Evolutionary conservation across 2,113 vertebrate genomes (phyloP).

Genomic region (Mugil cephalus): DNA sequence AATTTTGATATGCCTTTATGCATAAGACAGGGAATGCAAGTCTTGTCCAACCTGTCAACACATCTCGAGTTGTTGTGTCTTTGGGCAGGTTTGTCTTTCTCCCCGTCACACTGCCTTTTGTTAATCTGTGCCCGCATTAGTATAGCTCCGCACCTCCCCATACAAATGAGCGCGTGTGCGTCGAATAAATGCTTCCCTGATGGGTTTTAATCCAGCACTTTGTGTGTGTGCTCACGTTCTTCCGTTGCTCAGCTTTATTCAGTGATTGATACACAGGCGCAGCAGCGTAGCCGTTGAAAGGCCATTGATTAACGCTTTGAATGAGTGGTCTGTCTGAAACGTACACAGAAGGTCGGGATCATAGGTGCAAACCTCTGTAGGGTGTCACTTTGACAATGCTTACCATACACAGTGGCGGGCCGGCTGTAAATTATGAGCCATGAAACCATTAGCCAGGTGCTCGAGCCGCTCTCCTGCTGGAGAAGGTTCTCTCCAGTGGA

Average conservation of each 20-base stretch:
- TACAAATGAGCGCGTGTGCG: constrained; percentile 5
- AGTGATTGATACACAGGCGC: constrained; percentile 47
- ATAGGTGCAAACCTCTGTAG: constrained; percentile 47
- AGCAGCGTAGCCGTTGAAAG: constrained; percentile 39
- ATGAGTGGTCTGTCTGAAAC: constrained; percentile 59
- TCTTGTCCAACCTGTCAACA: constrained; percentile 46
- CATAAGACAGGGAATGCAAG: constrained; percentile 27
- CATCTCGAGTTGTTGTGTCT: constrained; percentile 25
- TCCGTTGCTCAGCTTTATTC: constrained; percentile 31
- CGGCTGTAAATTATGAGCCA: constrained; percentile 75
- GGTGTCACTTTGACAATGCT: constrained; percentile 67
- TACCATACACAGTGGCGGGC: constrained; percentile 37
- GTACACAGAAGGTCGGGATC: constrained; percentile 71
- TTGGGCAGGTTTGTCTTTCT: constrained; percentile 9
- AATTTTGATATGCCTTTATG: constrained; percentile 48
- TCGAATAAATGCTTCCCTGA: constrained; percentile 6
- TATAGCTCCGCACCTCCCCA: background rate
- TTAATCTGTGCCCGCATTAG: constrained; percentile 7
- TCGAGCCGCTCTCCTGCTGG: constrained; percentile 59
- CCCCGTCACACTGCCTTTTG: background rate
- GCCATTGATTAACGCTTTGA: constrained; percentile 77
- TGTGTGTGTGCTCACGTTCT: constrained; percentile 45
- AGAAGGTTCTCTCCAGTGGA: constrained; percentile 58
- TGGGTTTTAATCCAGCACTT: constrained; percentile 35
- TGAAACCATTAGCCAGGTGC: constrained; percentile 83